phyloP scores from a whole-genome alignment of 2,888 invertebrate species.

The Gerris lacustris region DNA sequence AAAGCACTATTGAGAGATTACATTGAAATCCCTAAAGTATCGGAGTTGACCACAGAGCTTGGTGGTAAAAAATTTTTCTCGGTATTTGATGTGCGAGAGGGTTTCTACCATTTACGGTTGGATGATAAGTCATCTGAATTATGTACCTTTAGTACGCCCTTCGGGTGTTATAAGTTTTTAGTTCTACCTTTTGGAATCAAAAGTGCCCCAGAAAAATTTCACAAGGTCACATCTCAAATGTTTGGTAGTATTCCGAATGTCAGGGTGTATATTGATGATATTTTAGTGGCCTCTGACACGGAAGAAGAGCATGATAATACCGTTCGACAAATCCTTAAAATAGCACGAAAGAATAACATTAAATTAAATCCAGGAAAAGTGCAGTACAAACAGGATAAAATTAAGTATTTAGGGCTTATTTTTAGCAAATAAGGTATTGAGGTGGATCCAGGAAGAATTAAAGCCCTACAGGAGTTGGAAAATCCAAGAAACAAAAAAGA shows the following conservation, averaged over 20 bases:
- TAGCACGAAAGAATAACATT: conserved; percentile 19
- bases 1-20: conserved; percentile 13
- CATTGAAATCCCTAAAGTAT: conserved; percentile 11
- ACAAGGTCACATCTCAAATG: conserved; percentile 16
- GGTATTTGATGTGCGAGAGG: conserved; percentile 19
- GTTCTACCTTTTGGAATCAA: conserved; percentile 21
- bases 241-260: conserved; percentile 16
- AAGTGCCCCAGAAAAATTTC: conserved; percentile 20
- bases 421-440: conserved; percentile 17
- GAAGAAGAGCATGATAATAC: conserved; percentile 20
- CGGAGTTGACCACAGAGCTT: conserved; percentile 15
- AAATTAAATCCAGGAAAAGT: conserved; percentile 21
- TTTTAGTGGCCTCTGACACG: conserved; percentile 11
- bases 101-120: conserved; percentile 21
- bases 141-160: conserved; percentile 22
- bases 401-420: conserved; percentile 20
- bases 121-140: conserved; percentile 19
- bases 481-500: conserved; percentile 22
- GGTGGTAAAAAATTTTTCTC: conserved; percentile 18
- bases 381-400: conserved; percentile 18
- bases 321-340: conserved; percentile 15
- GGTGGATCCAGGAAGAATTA: conserved; percentile 10
- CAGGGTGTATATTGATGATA: conserved; percentile 17
- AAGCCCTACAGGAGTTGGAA: conserved; percentile 15
- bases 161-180: conserved; percentile 21